These are phyloP conservation scores for Rhabdomys pumilio DNA, from an alignment of 2,797 vertebrate genomes.

Conservation along the genomic window DNA sequence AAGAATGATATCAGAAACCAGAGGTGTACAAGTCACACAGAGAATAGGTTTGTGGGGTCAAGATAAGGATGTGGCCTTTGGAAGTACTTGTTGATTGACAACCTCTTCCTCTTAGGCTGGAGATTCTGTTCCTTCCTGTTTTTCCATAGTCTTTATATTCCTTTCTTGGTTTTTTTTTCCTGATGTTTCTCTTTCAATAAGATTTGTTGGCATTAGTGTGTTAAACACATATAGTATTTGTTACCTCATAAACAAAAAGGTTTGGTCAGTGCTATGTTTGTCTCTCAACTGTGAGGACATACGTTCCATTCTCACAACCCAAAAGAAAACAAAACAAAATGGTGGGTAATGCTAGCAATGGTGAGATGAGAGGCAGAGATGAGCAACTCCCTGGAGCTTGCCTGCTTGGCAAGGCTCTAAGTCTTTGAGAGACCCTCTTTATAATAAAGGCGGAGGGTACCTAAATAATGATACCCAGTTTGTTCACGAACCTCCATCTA, in stretches of 20 bases:
- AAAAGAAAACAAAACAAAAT: background rate
- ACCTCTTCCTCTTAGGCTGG: background rate
- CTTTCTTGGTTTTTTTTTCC: rapidly evolving
- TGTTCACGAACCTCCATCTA: background rate
- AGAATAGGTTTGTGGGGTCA: background rate
- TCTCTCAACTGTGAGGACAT: background rate
- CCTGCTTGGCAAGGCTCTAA: background rate
- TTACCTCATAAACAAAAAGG: background rate
- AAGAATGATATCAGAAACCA: background rate
- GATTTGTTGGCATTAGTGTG: background rate
- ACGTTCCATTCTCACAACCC: background rate
- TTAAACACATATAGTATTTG: background rate
- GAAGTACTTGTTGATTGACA: background rate
- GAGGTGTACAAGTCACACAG: background rate
- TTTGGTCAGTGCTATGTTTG: background rate
- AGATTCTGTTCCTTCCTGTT: background rate
- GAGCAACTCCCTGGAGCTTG: background rate
- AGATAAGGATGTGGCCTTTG: background rate
- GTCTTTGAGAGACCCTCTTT: background rate
- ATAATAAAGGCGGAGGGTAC: background rate
- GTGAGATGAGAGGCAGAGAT: background rate
- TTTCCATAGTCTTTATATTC: background rate
- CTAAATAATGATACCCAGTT: background rate
- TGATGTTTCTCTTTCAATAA: background rate
- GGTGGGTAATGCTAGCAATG: too few species aligned